Evolutionary conservation across 1,140 invertebrate species (phyloP).

Genomic region (Rhagoletis pomonella): DNA sequence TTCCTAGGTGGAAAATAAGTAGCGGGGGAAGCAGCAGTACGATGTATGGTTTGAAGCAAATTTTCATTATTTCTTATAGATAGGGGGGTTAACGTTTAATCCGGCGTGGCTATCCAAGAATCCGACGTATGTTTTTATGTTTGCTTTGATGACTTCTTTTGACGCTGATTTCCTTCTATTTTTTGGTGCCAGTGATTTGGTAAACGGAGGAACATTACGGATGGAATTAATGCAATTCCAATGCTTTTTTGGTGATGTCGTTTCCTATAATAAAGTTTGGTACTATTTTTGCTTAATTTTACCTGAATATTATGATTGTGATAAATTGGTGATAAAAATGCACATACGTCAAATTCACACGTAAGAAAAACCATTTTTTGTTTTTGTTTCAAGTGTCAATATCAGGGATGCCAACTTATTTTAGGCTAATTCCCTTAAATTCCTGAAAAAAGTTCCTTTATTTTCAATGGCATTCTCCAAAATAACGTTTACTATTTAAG

Average conservation of each 20-base stretch:
- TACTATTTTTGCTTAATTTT: not conserved
- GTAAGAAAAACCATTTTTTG: conserved; percentile 30
- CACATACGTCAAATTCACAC: conserved; percentile 4
- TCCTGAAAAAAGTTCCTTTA: too few species aligned
- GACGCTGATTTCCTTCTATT: not conserved
- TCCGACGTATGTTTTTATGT: not conserved
- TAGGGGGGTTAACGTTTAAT: not conserved
- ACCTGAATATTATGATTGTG: not conserved
- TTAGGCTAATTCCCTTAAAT: too few species aligned
- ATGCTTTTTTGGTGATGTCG: not conserved
- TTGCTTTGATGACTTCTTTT: not conserved
- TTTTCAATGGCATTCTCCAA: too few species aligned
- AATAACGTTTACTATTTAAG: too few species aligned
- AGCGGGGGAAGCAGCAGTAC: not conserved
- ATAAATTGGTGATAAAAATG: not conserved
- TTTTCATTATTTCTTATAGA: conserved; percentile 29
- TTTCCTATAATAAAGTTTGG: not conserved
- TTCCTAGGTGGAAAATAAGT: conserved; percentile 4
- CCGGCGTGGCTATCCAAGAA: not conserved
- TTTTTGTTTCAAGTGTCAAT: not conserved
- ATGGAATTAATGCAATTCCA: not conserved
- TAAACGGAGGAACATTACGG: conserved; percentile 19
- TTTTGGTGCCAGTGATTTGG: not conserved
- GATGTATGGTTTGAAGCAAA: not conserved
- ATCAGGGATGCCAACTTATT: not conserved